phyloP scores from a whole-genome alignment of 1,140 invertebrate species.

The Berghia stephanieae region DNA sequence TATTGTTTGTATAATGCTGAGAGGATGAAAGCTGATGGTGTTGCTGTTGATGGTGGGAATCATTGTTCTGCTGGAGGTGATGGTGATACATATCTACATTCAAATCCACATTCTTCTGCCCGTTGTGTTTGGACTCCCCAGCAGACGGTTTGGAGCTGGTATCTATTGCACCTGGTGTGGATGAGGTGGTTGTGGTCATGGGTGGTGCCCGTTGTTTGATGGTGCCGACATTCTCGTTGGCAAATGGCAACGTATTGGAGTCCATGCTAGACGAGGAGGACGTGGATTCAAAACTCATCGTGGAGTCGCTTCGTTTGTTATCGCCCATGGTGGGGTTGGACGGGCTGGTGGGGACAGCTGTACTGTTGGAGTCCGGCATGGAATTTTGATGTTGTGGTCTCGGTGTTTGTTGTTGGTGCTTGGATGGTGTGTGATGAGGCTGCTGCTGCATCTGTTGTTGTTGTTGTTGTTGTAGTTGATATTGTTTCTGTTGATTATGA shows the following conservation, averaged over 20 bases:
- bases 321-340: slow-evolving; percentile 14
- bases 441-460: neutral
- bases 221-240: slow-evolving; percentile 98
- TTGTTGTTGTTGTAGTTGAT: neutral
- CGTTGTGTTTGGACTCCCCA: slow-evolving; percentile 42
- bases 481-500: neutral
- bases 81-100: slow-evolving; percentile 37
- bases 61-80: neutral
- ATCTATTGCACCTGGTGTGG: too few species aligned
- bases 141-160: slow-evolving; percentile 55
- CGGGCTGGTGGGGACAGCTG: neutral
- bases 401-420: too few species aligned
- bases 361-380: neutral
- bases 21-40: too few species aligned
- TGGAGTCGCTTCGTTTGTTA: slow-evolving; percentile 51
- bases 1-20: neutral
- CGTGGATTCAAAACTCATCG: slow-evolving; percentile 77
- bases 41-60: neutral
- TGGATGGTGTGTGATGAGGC: neutral
- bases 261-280: slow-evolving; percentile 77
- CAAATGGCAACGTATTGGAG: slow-evolving; percentile 96
- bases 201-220: slow-evolving; percentile 88
- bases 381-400: too few species aligned
- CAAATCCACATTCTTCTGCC: slow-evolving; percentile 33
- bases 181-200: too few species aligned